Percentiles rank a stretch among this genome's conserved stretches.
These are phyloP conservation scores for Rachycentron canadum DNA, from an alignment of 2,797 vertebrate species.

Conservation along the genomic window DNA sequence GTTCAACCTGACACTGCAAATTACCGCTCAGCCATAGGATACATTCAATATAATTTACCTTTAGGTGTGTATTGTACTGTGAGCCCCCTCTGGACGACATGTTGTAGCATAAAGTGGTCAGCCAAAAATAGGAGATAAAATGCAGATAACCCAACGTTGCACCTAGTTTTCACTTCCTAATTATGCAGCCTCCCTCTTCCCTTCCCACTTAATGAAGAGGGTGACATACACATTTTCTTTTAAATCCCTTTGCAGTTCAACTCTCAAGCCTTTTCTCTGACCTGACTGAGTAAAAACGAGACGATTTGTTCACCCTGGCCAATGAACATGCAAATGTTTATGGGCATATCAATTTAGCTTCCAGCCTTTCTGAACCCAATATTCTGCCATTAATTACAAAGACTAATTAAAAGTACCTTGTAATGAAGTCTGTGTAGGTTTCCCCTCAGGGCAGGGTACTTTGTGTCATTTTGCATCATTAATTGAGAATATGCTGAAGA, in stretches of 20 bases:
- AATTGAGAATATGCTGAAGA: constrained; percentile 70
- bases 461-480: constrained; percentile 79
- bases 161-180: constrained; percentile 47
- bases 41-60: constrained; percentile 34
- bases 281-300: constrained; percentile 36
- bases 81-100: constrained; percentile 39
- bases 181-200: constrained; percentile 21
- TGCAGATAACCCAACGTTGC: constrained; percentile 37
- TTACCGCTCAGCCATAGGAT: constrained; percentile 35
- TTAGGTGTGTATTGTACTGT: constrained; percentile 23
- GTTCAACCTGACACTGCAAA: constrained; percentile 52
- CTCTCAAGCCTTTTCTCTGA: constrained; percentile 40
- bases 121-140: constrained; percentile 38
- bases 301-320: constrained; percentile 59
- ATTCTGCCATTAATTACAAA: constrained; percentile 82
- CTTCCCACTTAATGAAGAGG: constrained; percentile 52
- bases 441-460: constrained; percentile 64
- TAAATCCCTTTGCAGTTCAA: constrained; percentile 38
- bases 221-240: constrained; percentile 51
- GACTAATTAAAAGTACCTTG: constrained; percentile 84
- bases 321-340: constrained; percentile 77
- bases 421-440: constrained; percentile 77
- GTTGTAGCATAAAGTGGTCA: constrained; percentile 42
- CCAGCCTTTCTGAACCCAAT: constrained; percentile 66
- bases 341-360: constrained; percentile 75